These are phyloP conservation scores for Danio jaintianensis DNA, from an alignment of 2,797 vertebrate genomes.

Conservation along the genomic window DNA sequence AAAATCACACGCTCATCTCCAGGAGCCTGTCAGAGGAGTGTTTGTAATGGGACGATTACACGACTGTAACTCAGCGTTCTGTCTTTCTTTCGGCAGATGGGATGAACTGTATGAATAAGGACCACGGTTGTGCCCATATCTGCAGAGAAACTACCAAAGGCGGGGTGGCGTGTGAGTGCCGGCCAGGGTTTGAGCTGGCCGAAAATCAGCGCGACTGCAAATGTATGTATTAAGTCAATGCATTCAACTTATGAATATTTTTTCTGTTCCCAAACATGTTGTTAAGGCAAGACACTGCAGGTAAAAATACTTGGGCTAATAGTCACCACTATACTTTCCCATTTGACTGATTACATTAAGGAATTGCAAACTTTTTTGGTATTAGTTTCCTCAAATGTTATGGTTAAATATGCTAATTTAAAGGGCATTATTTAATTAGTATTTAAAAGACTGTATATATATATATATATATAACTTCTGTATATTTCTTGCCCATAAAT, in stretches of 20 bases:
- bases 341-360: no score
- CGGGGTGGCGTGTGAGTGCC: constrained; percentile 96
- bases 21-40: constrained; percentile 61
- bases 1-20: constrained; percentile 65
- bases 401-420: no score
- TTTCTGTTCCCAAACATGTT: background rate
- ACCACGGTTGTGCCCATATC: constrained; percentile 97
- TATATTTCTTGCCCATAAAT: no score
- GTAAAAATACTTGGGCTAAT: no score
- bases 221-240: constrained; percentile 84
- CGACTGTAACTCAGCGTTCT: constrained; percentile 42
- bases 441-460: no score
- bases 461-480: no score
- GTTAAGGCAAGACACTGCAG: no score
- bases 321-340: no score
- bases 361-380: no score
- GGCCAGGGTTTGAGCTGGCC: constrained; percentile 96
- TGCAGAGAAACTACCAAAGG: constrained; percentile 97
- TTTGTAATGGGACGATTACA: constrained; percentile 58
- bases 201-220: constrained; percentile 97
- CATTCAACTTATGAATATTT: background rate
- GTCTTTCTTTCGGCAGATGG: constrained; percentile 71
- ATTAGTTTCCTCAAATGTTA: no score
- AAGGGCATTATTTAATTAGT: no score
- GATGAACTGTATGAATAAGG: constrained; percentile 98